phyloP scores from a whole-genome alignment of 2,888 invertebrate genomes.

The Vanessa cardui region DNA sequence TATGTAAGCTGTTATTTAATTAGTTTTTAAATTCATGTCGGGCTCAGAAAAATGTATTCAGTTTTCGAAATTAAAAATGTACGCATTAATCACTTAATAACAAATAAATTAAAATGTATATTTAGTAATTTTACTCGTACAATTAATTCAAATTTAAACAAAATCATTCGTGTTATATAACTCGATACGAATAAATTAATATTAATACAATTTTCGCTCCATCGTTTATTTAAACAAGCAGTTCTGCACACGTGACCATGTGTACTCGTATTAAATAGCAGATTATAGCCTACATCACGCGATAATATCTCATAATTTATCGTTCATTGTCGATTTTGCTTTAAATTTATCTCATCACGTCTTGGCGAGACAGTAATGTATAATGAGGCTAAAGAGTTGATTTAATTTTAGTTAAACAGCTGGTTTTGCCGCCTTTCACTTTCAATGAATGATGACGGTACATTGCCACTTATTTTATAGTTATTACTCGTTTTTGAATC shows the following conservation, averaged over 20 bases:
- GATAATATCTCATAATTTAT: constrained; percentile 3
- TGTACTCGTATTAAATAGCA: constrained; percentile 3
- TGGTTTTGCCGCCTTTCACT: constrained; percentile 29
- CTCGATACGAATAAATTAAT: constrained; percentile 4
- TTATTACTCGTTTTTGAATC: constrained; percentile 4
- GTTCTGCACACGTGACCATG: constrained; percentile 2
- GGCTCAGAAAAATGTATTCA: background rate
- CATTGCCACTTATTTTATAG: constrained; percentile 13
- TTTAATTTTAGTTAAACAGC: background rate
- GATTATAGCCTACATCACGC: background rate
- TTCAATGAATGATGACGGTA: constrained; percentile 24
- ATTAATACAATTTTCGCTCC: constrained; percentile 8
- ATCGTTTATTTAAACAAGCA: constrained; percentile 13
- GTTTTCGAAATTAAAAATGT: no score
- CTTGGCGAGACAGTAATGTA: constrained; percentile 14
- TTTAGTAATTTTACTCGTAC: background rate
- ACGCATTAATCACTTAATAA: no score
- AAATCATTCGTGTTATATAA: background rate
- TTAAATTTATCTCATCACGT: background rate
- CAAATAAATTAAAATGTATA: no score
- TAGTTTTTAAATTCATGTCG: background rate
- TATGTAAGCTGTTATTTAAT: background rate
- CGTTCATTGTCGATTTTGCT: constrained; percentile 16
- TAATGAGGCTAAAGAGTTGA: constrained; percentile 4
- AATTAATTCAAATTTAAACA: constrained; percentile 1